Evolutionary conservation across 2,113 vertebrate genomes (phyloP).

Genomic region (Clarias gariepinus): DNA sequence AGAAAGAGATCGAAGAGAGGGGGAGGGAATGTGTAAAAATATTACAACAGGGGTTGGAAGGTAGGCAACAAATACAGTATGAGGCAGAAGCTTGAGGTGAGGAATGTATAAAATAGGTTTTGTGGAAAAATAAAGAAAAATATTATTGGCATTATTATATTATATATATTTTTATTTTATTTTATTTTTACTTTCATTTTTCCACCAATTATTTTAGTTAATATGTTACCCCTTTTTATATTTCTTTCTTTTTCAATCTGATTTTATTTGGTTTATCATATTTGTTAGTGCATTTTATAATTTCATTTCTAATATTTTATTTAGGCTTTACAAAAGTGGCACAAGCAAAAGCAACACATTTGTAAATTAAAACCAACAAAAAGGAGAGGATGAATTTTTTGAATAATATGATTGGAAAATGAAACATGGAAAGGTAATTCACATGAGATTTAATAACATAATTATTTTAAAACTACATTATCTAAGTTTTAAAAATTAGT

Average conservation of each 20-base stretch:
- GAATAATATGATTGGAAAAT: background rate
- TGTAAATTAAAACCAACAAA: background rate
- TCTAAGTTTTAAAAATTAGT: background rate
- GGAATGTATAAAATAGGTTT: background rate
- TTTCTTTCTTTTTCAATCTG: background rate
- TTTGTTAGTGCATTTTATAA: background rate
- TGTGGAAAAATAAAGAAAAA: background rate
- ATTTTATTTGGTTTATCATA: background rate
- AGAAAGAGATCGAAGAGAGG: background rate
- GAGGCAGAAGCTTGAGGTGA: background rate
- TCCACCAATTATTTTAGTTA: background rate
- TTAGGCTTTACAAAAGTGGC: background rate
- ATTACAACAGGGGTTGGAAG: background rate
- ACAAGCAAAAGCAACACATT: background rate
- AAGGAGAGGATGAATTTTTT: background rate
- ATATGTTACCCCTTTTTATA: background rate
- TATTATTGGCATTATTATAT: background rate
- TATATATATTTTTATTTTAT: background rate
- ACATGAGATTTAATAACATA: background rate
- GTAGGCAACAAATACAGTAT: background rate
- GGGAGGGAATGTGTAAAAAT: constrained; percentile 4
- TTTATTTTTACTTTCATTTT: background rate
- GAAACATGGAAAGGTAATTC: background rate
- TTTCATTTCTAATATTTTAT: background rate
- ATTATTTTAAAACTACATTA: background rate